Base-by-base conservation (phyloP, 2,113 vertebrate genomes). In the Oxyruncus cristatus region DNA sequence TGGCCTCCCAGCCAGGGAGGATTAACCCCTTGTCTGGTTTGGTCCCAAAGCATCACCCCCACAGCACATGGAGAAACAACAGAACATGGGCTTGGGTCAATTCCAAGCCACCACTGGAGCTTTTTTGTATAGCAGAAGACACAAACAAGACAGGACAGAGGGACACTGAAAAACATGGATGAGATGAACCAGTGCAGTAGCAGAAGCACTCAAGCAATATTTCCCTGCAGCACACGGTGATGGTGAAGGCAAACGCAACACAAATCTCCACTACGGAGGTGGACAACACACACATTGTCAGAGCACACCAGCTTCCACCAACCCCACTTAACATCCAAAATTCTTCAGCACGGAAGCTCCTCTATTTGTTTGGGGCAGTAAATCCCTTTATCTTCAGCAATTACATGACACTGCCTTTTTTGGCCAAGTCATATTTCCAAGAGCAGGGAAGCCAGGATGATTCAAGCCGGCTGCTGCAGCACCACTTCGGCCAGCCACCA, bases 391-490 rank as follows among this genome's bases (percentile, higher is more conserved):
- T 28, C 44, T 46, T 26, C 56, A 50, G 49, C 44, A 75, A 39
- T 52, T 41, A 66, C 30, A 46, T 9, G 46, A 8, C 1, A 1
- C 30, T 52, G 42, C 50, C 47, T 50, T 23, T 65, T 75, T 47
- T 42, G 50, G 62, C 13, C 21, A 59, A 85, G 46, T 28, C 6
- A 0, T 21, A 26, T 65, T 50, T 75, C 46, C 61, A 47, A 56
- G 30, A 56, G 65, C 55, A 59, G 28, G 26, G 33, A 49, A 47
- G 33, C 35, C 12, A 20, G 22, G 61, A 79, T 66, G 71, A 85
- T 27, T 77, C 78, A 82, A 35, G 21, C 33, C 0, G 2, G 39
- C 39, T 21, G 0, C 2, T 3, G 1, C 46, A 0, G 0, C n/a
- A 14, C 14, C 0, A 1, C 74, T 85, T 35, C 0, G 1, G 53